These are phyloP conservation scores for Casuarius casuarius DNA, from an alignment of 2,113 vertebrate genomes.

Conservation along the genomic window DNA sequence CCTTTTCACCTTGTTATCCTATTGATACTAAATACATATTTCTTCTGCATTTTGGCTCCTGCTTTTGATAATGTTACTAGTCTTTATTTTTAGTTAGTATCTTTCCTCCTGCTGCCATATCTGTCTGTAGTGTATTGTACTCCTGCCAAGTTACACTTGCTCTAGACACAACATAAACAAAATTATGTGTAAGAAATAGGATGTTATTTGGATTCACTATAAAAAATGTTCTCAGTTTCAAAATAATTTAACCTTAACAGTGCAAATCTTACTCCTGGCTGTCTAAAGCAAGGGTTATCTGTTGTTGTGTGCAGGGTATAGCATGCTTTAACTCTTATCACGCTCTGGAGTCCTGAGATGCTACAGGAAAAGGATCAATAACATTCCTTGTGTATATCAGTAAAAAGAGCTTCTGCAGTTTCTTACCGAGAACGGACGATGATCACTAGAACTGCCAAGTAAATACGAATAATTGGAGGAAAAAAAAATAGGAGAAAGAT, in stretches of 20 bases:
- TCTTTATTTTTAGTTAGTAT: slow-evolving; percentile 68
- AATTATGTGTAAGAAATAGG: neutral
- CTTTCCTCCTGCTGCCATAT: slow-evolving; percentile 56
- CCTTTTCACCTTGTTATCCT: neutral
- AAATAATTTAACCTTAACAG: neutral
- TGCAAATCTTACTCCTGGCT: neutral
- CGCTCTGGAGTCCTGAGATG: neutral
- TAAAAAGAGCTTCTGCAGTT: neutral
- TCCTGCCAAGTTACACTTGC: slow-evolving; percentile 60
- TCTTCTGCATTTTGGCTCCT: neutral
- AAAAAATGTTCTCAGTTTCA: neutral
- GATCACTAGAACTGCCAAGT: neutral
- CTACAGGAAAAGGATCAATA: neutral
- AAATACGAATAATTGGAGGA: rapidly evolving
- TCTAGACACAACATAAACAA: slow-evolving; percentile 65
- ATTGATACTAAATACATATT: neutral
- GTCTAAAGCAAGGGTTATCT: neutral
- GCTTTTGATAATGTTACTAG: neutral
- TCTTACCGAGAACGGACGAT: neutral
- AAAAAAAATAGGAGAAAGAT: neutral
- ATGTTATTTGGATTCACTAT: neutral
- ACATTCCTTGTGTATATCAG: neutral
- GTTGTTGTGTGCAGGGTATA: neutral
- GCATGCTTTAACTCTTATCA: neutral
- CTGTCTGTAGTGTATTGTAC: slow-evolving; percentile 42